Conservation (phyloP, 2,888 invertebrate species). For the Boloria euphrosyne region DNA sequence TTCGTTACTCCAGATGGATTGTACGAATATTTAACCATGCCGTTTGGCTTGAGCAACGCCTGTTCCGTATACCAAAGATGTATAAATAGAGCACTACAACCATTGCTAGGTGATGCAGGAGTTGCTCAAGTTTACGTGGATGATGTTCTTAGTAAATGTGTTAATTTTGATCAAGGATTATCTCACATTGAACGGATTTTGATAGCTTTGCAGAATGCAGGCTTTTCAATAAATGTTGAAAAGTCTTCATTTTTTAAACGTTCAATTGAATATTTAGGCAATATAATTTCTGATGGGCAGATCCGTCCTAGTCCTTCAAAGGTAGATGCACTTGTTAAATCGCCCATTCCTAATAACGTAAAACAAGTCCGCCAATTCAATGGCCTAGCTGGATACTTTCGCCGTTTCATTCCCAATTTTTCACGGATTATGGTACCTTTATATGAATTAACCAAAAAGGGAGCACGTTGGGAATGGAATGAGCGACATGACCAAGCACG, state of each 20-base stretch:
- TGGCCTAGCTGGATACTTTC: conserved; percentile 40
- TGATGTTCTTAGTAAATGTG: conserved; percentile 45
- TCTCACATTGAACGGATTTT: conserved; percentile 40
- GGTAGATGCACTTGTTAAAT: conserved; percentile 44
- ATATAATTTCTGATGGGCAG: conserved; percentile 42
- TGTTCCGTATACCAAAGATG: conserved; percentile 43
- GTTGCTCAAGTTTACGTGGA: conserved; percentile 46
- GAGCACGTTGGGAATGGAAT: conserved; percentile 28
- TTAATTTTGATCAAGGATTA: conserved; percentile 33
- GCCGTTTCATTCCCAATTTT: conserved; percentile 34
- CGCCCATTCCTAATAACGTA: conserved; percentile 42
- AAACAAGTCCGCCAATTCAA: conserved; percentile 45
- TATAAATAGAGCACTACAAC: conserved; percentile 35
- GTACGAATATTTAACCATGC: conserved; percentile 41
- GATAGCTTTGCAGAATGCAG: conserved; percentile 35
- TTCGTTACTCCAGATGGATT: not conserved
- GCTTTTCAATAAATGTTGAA: conserved; percentile 46
- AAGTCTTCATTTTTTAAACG: conserved; percentile 44
- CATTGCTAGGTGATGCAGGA: conserved; percentile 7
- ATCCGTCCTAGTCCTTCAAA: conserved; percentile 46
- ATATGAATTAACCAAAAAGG: conserved; percentile 34
- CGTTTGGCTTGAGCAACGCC: conserved; percentile 46
- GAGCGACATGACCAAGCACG: conserved; percentile 10
- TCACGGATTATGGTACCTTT: conserved; percentile 31
- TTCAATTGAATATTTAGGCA: conserved; percentile 46